Evolutionary conservation across 2,888 invertebrate species (phyloP).

Genomic region (Chalcis sispes): DNA sequence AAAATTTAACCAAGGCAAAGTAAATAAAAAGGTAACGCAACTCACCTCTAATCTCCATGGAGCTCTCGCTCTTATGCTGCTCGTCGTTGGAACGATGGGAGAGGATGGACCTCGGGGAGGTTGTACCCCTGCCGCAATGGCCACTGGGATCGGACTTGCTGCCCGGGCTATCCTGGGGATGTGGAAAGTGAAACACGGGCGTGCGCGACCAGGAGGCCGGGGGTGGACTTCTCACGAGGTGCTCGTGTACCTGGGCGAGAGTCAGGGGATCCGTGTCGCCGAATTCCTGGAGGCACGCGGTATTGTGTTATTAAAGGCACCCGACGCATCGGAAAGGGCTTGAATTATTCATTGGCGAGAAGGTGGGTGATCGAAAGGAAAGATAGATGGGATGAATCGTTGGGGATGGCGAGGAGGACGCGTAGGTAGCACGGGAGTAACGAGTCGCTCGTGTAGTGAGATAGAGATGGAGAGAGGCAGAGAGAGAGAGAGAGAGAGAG

Average conservation of each 20-base stretch:
- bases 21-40: not conserved
- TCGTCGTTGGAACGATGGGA: conserved; percentile 65
- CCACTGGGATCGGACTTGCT: conserved; percentile 65
- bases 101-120: conserved; percentile 66
- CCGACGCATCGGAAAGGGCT: conserved; percentile 87
- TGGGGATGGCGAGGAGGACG: too few relatives aligned
- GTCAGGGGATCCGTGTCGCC: conserved; percentile 85
- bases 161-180: conserved; percentile 70
- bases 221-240: conserved; percentile 89
- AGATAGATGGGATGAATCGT: too few relatives aligned
- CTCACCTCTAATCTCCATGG: conserved; percentile 71
- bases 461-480: too few relatives aligned
- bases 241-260: conserved; percentile 88
- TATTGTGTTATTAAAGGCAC: conserved; percentile 75
- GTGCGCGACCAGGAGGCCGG: conserved; percentile 86
- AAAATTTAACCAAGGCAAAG: too few relatives aligned
- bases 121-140: conserved; percentile 62
- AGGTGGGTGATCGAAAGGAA: too few relatives aligned
- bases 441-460: too few relatives aligned
- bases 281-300: conserved; percentile 67
- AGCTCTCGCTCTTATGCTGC: conserved; percentile 70
- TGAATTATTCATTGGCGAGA: too few relatives aligned
- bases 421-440: too few relatives aligned
- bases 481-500: too few relatives aligned
- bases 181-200: conserved; percentile 80